phyloP scores from a whole-genome alignment of 2,113 vertebrate genomes.

The Serinus canaria region DNA sequence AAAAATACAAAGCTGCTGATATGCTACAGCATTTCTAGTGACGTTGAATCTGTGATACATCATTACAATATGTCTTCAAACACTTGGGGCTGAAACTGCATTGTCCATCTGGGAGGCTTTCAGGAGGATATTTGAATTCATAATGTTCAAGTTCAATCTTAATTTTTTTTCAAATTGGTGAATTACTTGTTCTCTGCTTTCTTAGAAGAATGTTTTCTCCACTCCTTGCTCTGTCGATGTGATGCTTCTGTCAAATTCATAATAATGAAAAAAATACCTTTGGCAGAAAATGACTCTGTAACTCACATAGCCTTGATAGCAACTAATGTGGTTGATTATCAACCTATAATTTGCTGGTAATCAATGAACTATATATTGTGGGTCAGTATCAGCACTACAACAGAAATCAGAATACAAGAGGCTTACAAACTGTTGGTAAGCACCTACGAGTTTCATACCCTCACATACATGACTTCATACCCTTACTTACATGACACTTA shows the following conservation, averaged over 20 bases:
- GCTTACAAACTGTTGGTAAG: not conserved
- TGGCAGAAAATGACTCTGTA: not conserved
- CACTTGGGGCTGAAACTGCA: not conserved
- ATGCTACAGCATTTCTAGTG: not conserved
- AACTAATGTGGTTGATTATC: not conserved
- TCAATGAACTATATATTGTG: not conserved
- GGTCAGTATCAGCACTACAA: not conserved
- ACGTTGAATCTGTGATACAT: rapidly evolving
- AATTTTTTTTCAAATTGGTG: not conserved
- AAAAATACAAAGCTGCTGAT: not conserved
- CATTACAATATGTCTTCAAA: not conserved
- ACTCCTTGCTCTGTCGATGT: not conserved
- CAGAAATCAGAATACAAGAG: not conserved
- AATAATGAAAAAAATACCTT: not conserved
- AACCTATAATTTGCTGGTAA: not conserved
- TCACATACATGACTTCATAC: not conserved
- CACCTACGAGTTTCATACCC: not conserved
- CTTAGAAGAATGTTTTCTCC: not conserved
- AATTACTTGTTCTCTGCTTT: not conserved
- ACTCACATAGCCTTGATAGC: not conserved
- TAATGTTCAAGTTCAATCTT: not conserved
- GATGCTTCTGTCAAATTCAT: not conserved
- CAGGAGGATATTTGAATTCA: not conserved
- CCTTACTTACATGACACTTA: too few species aligned
- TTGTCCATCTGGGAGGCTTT: not conserved